Conservation (phyloP, 2,113 vertebrate species). For the Catagonus wagneri region DNA sequence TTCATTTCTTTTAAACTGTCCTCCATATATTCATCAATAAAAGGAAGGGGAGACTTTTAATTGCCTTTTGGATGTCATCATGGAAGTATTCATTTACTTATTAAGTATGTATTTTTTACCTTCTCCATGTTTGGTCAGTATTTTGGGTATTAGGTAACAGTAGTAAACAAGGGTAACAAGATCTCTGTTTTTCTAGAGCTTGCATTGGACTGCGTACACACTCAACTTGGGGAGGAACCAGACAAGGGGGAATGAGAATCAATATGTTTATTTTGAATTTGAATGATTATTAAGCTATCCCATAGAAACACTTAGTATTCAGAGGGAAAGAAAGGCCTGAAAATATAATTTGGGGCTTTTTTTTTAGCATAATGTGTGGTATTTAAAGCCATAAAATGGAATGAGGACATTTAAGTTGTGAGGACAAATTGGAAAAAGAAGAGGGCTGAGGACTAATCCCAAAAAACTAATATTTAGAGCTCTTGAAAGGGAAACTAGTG, state of each 20-base stretch:
- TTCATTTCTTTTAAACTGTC: neutral
- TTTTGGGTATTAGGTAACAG: neutral
- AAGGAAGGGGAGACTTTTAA: neutral
- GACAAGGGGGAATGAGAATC: neutral
- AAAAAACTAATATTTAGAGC: neutral
- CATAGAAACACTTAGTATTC: slow-evolving; percentile 8
- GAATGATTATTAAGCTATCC: neutral
- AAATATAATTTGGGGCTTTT: slow-evolving; percentile 38
- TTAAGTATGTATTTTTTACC: neutral
- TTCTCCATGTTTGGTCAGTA: neutral
- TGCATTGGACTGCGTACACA: neutral
- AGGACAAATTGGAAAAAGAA: neutral
- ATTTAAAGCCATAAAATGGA: neutral
- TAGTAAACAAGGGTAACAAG: neutral
- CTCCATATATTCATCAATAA: neutral
- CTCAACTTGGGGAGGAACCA: neutral
- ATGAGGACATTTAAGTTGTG: neutral
- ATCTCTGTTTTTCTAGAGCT: neutral
- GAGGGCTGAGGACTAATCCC: neutral
- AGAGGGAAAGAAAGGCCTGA: neutral
- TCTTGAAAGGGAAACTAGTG: neutral
- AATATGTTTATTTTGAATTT: slow-evolving; percentile 34
- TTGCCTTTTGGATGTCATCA: neutral
- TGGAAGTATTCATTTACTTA: neutral
- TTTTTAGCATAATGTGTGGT: neutral